Conservation (phyloP, 1,140 invertebrate genomes). For the Drosophila carrolli region DNA sequence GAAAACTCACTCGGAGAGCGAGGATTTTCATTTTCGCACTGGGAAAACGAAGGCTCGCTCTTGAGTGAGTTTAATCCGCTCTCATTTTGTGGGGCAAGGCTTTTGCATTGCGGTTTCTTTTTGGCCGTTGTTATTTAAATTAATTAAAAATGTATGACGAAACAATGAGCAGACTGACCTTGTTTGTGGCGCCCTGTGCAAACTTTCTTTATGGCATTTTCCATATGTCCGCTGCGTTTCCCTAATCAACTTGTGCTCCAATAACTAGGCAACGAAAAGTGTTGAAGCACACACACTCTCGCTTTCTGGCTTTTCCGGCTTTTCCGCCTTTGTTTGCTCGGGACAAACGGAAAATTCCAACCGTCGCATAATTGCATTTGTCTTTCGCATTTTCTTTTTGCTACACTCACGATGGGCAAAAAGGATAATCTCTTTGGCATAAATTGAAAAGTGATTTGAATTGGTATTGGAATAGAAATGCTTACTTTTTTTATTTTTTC, state of each 20-base stretch:
- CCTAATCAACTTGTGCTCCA: constrained; percentile 56
- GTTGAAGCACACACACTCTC: constrained; percentile 11
- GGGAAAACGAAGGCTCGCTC: constrained; percentile 4
- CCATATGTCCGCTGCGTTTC: constrained; percentile 42
- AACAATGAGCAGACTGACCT: constrained; percentile 69
- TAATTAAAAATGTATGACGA: constrained; percentile 75
- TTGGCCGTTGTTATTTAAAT: constrained; percentile 67
- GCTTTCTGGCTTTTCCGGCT: constrained; percentile 17
- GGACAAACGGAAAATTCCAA: constrained; percentile 21
- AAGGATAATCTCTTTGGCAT: not conserved
- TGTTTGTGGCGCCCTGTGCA: constrained; percentile 37
- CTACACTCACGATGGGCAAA: not conserved
- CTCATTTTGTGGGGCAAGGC: constrained; percentile 56
- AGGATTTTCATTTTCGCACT: constrained; percentile 4
- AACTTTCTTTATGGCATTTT: constrained; percentile 37
- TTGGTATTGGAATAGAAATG: too few relatives aligned
- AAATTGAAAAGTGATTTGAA: not conserved
- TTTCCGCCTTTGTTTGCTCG: constrained; percentile 43
- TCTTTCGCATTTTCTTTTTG: constrained; percentile 42
- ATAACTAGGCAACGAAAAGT: constrained; percentile 62
- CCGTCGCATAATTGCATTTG: constrained; percentile 65
- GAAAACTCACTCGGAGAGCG: constrained; percentile 45
- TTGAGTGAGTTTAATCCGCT: constrained; percentile 27
- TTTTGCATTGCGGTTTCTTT: constrained; percentile 53
- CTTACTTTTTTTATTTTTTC: too few relatives aligned